Evolutionary conservation across 2,888 invertebrate genomes (phyloP), one percentile per base, ranked within the genome.

Genomic region (Drosophila suboccidentalis): DNA sequence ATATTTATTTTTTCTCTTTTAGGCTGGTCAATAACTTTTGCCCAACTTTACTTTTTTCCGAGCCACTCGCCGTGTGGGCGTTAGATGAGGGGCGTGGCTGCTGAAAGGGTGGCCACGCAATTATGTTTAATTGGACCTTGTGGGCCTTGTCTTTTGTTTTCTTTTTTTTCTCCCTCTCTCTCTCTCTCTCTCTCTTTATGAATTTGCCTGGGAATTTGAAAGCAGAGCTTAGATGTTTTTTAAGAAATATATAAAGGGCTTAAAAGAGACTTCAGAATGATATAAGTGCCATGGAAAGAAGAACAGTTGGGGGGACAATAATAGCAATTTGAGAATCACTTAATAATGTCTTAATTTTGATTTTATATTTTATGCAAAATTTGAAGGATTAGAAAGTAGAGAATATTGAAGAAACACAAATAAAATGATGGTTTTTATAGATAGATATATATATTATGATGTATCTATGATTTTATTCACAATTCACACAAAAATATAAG

Each of bases 61-160:
- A 53, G 36, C 11, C 19, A 43, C 47, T 34, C 32, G 22, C 43
- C 17, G 34, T 17, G 58, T 53, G 47, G 67, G 57, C 67, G 67
- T 44, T 54, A 59, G 49, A 70, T 58, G 55, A 53, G 59, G 61
- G 80, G 71, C 66, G 77, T 53, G 66, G 57, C n/a, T 4, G 26
- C 17, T 17, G 57, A 49, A 44, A 26, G 66, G 63, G 41, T 64
- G 50, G 53, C 60, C 60, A 58, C 60, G 83, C 89, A 82, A 82
- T 82, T 82, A 86, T 88, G 80, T 88, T 82, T 82, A 88, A 82
- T 82, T 82, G 82, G 82, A 88, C 89, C 82, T 88, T 72, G 72
- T 82, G 89, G 82, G 61, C 80, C 68, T 49, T 59, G n/a, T 57
- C 51, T 59, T 68, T 80, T 69, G 46, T 54, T 54, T 76, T 15